Percentiles rank a stretch among this genome's conserved stretches.
Evolutionary conservation across 2,888 invertebrate genomes (phyloP).

Genomic region (Frankliniella fusca): DNA sequence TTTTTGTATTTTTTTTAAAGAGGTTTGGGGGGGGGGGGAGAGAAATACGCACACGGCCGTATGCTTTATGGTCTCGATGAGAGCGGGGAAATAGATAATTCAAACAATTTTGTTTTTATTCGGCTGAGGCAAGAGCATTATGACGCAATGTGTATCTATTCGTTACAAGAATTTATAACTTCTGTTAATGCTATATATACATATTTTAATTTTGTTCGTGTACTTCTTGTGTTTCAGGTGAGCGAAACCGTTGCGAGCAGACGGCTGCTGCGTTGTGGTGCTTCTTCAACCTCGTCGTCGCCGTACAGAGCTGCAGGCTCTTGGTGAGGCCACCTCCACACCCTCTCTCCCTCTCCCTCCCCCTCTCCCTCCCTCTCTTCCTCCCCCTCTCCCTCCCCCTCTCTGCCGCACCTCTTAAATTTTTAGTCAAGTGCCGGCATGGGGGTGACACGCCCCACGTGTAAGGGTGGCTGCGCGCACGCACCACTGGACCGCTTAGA

Average conservation of each 20-base stretch:
- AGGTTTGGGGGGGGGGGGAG: too few species aligned
- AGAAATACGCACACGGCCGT: too few species aligned
- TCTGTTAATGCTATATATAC: background rate
- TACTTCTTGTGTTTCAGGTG: background rate
- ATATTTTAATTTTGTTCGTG: background rate
- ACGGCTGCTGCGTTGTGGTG: too few species aligned
- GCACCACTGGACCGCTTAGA: background rate
- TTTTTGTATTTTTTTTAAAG: too few species aligned
- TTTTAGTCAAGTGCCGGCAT: background rate
- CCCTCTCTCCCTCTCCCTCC: too few species aligned
- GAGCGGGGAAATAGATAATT: too few species aligned
- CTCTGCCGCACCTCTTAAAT: background rate
- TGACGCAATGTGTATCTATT: too few species aligned
- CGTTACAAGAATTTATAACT: background rate
- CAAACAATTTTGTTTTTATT: too few species aligned
- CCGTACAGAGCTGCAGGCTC: too few species aligned
- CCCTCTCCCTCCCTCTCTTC: too few species aligned
- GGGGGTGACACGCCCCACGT: background rate
- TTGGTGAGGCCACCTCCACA: background rate
- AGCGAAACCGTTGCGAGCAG: background rate
- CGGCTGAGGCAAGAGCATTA: too few species aligned
- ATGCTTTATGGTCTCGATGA: too few species aligned
- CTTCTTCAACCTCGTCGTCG: background rate
- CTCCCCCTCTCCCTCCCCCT: background rate
- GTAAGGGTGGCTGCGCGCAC: background rate